Base-by-base conservation (phyloP, 2,797 vertebrate species). In the Spheniscus humboldti region DNA sequence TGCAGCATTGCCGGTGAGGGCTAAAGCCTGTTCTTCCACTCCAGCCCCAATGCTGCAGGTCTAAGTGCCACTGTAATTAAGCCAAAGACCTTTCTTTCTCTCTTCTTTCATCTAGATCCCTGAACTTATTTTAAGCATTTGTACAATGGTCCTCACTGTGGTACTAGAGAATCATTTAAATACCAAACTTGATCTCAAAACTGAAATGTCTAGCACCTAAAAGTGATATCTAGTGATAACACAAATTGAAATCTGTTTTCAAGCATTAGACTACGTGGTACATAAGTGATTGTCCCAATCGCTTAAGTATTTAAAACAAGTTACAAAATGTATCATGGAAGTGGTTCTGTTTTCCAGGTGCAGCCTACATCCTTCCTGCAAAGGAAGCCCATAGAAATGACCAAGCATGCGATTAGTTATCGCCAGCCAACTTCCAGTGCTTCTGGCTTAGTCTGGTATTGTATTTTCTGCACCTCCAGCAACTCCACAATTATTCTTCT, bases 1-100 rank as follows among this genome's bases (percentile, higher is more conserved):
- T 9, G 7, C 19, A 35, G 67, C 25, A 8, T 7, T 80, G 72
- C 43, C 0, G 1, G 56, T 0, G 0, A 5, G 8, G 43, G 74
- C 18, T 67, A 39, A 62, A 85, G 15, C 39, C 11, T 45, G 45
- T 48, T 35, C 56, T 57, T 63, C 50, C 25, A 8, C n/a, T 72
- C 11, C 63, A 69, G 63, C 33, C 43, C n/a, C 24, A 74, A 0
- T 0, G 2, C 15, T 47, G 15, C 60, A 20, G 50, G 11, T 55
- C 60, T 25, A 47, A 35, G 12, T 48, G 60, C 28, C 15, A 6
- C 75, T 56, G 20, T 67, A 18, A 18, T 80, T 77, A 41, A 67
- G 53, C 20, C 41, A 56, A 88, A 86, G 71, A 52, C 17, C 5
- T 91, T 45, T 35, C 18, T 43, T 83, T 59, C 39, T 55, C 9